Conservation (phyloP, 2,113 vertebrate species). For the Mormyrus iriodes region DNA sequence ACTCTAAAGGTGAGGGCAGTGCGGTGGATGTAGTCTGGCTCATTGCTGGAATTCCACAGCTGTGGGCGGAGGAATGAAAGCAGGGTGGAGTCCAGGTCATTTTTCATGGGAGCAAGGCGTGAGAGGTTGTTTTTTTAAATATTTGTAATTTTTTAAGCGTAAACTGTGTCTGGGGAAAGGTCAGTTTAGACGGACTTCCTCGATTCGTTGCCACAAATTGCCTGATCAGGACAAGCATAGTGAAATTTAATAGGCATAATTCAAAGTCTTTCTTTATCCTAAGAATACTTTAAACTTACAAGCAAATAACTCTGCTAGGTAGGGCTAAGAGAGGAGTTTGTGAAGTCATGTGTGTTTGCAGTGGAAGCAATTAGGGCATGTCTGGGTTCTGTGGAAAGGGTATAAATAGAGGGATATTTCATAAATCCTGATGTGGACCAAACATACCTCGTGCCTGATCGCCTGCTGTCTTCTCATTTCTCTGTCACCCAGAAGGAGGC, state of each 20-base stretch:
- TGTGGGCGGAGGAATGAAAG: conserved; percentile 37
- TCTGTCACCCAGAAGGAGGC: conserved; percentile 37
- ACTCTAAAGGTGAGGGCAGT: not conserved
- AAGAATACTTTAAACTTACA: not conserved
- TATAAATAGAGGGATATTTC: not conserved
- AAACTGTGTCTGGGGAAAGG: not conserved
- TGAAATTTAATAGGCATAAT: not conserved
- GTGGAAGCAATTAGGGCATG: not conserved
- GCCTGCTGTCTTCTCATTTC: not conserved
- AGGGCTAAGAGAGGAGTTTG: not conserved
- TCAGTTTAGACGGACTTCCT: not conserved
- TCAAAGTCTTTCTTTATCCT: not conserved
- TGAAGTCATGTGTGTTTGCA: not conserved
- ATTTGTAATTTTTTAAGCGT: not conserved
- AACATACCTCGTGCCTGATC: not conserved
- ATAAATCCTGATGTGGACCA: not conserved
- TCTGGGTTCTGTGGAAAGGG: not conserved
- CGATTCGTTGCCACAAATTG: not conserved
- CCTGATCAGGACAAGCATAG: not conserved
- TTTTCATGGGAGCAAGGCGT: not conserved
- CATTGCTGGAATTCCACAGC: not conserved
- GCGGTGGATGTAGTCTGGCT: not conserved
- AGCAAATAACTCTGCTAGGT: not conserved
- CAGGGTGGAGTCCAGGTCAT: conserved; percentile 10
- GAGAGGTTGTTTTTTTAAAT: not conserved